Evolutionary conservation across 2,113 vertebrate genomes (phyloP).

Genomic region (Spizaetus ornatus): DNA sequence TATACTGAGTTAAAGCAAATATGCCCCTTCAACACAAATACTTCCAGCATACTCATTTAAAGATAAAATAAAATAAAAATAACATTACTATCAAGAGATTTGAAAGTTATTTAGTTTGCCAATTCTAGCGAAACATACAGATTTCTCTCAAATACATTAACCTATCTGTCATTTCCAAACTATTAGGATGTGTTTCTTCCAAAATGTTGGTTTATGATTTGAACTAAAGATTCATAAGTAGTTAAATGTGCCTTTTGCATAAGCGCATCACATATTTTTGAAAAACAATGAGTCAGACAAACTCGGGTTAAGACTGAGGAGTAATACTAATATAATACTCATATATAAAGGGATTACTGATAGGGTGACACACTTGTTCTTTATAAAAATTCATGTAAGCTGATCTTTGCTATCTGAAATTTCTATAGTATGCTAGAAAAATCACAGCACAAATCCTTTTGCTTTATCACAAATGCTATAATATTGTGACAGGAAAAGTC

Average conservation of each 20-base stretch:
- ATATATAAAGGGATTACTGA: background rate
- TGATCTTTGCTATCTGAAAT: background rate
- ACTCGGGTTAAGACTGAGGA: background rate
- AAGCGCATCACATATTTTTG: background rate
- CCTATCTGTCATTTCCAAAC: background rate
- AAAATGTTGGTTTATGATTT: background rate
- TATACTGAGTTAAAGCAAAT: background rate
- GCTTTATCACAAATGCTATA: conserved; percentile 15
- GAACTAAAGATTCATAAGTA: background rate
- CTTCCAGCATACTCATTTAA: background rate
- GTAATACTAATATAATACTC: background rate
- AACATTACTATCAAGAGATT: background rate
- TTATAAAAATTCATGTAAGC: background rate
- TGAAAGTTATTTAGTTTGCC: background rate
- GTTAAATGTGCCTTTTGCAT: background rate
- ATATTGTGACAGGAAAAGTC: conserved; percentile 49
- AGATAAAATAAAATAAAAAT: background rate
- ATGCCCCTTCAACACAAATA: background rate
- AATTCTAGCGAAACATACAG: background rate
- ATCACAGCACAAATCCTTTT: background rate
- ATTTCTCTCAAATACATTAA: background rate
- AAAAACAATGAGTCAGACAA: background rate
- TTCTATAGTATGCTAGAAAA: background rate
- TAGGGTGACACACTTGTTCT: background rate
- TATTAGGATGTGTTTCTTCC: background rate